Percentiles rank a stretch among this genome's conserved stretches.
These are phyloP conservation scores for Enteromius viviparus DNA, from an alignment of 2,797 vertebrate genomes.

Conservation along the genomic window DNA sequence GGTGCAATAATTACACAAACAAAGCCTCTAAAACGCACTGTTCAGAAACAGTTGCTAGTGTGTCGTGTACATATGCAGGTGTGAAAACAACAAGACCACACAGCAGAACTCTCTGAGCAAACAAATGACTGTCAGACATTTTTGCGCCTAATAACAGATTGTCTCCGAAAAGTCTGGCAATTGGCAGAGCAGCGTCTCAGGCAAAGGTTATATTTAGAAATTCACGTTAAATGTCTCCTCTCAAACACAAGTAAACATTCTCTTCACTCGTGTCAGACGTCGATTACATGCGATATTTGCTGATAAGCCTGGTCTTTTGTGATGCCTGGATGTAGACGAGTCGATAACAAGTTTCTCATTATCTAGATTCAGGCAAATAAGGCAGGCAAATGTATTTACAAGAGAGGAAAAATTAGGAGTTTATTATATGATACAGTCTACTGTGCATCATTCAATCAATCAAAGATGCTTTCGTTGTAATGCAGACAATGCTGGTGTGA, in stretches of 20 bases:
- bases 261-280: slow-evolving; percentile 64
- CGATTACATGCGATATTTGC: slow-evolving; percentile 66
- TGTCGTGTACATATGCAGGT: slow-evolving; percentile 63
- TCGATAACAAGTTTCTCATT: slow-evolving; percentile 58
- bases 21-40: slow-evolving; percentile 3
- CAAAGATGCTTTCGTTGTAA: slow-evolving; percentile 9
- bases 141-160: slow-evolving; percentile 25
- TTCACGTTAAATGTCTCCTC: slow-evolving; percentile 15
- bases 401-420: slow-evolving; percentile 67
- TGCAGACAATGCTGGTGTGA: background rate
- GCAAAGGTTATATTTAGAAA: slow-evolving; percentile 47
- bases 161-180: slow-evolving; percentile 57
- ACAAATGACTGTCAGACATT: slow-evolving; percentile 38
- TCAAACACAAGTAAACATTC: slow-evolving; percentile 7
- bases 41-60: slow-evolving; percentile 21
- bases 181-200: background rate
- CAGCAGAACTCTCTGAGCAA: slow-evolving; percentile 47
- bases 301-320: slow-evolving; percentile 63
- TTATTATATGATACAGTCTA: slow-evolving; percentile 62
- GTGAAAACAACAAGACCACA: slow-evolving; percentile 58
- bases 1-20: background rate
- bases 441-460: slow-evolving; percentile 14
- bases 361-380: background rate
- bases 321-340: slow-evolving; percentile 54
- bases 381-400: slow-evolving; percentile 59